Evolutionary conservation across 1,140 invertebrate species (phyloP).

Genomic region (Mycetomoellerius zeteki): DNA sequence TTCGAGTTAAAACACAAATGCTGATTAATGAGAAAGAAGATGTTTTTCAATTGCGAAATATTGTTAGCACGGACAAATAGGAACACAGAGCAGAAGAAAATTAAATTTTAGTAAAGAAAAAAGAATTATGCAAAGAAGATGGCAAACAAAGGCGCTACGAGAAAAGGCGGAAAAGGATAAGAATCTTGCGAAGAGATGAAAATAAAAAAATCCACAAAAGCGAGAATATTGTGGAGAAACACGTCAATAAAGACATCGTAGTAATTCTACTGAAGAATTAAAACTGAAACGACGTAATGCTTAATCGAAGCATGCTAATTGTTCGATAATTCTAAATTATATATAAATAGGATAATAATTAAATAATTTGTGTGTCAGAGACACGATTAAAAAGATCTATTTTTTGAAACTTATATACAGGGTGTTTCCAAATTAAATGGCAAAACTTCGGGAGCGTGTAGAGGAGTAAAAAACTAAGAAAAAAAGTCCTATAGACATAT

Average conservation of each 20-base stretch:
- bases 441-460: too few relatives aligned
- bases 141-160: constrained; percentile 41
- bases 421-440: too few relatives aligned
- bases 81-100: constrained; percentile 34
- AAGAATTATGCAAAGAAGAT: constrained; percentile 42
- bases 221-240: constrained; percentile 53
- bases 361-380: not conserved
- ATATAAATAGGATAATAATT: not conserved
- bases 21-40: constrained; percentile 52
- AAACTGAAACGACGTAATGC: constrained; percentile 25
- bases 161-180: constrained; percentile 45
- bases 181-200: constrained; percentile 3
- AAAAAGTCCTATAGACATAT: too few relatives aligned
- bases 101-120: constrained; percentile 27
- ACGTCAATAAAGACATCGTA: constrained; percentile 50
- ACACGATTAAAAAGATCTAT: constrained; percentile 5
- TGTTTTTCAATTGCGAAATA: constrained; percentile 56
- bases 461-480: too few relatives aligned
- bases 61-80: constrained; percentile 36
- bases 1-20: constrained; percentile 41
- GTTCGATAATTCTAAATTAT: constrained; percentile 23
- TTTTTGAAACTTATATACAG: not conserved
- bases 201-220: constrained; percentile 11
- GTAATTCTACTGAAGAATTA: constrained; percentile 36
- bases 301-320: constrained; percentile 28